These are phyloP conservation scores for Polylopha cassiicola DNA, from an alignment of 2,888 invertebrate species.

Conservation along the genomic window DNA sequence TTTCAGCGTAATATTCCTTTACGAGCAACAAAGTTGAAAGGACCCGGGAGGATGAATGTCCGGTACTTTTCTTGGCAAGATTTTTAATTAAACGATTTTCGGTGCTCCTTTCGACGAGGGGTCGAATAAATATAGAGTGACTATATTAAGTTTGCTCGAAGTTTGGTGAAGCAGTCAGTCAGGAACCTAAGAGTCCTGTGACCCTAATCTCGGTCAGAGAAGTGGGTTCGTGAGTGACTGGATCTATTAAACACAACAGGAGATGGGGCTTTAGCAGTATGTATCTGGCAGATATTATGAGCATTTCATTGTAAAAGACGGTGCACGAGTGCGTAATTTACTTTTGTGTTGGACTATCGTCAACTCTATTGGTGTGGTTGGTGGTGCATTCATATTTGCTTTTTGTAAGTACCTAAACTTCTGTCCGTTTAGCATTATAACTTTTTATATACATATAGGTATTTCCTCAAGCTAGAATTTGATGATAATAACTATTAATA, in stretches of 20 bases:
- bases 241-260: conserved; percentile 33
- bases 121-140: conserved; percentile 5
- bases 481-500: too few relatives aligned
- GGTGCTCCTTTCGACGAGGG: conserved; percentile 2
- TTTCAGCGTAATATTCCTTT: conserved; percentile 26
- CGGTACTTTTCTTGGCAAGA: conserved; percentile 25
- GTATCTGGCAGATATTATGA: conserved; percentile 39
- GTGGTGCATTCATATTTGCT: too few relatives aligned
- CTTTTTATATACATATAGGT: too few relatives aligned
- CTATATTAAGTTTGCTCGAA: conserved; percentile 7
- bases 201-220: not conserved
- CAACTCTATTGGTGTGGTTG: too few relatives aligned
- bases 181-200: not conserved
- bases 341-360: too few relatives aligned
- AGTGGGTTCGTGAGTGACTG: conserved; percentile 25
- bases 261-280: conserved; percentile 29
- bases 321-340: conserved; percentile 28
- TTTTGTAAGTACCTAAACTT: too few relatives aligned
- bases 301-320: conserved; percentile 39
- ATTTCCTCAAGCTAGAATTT: too few relatives aligned
- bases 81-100: conserved; percentile 20
- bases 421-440: too few relatives aligned
- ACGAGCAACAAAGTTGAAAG: conserved; percentile 28
- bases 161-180: conserved; percentile 7
- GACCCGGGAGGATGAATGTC: conserved; percentile 28